Base-by-base conservation (phyloP, 2,888 invertebrate genomes). In the Drosophila paracracens region DNA sequence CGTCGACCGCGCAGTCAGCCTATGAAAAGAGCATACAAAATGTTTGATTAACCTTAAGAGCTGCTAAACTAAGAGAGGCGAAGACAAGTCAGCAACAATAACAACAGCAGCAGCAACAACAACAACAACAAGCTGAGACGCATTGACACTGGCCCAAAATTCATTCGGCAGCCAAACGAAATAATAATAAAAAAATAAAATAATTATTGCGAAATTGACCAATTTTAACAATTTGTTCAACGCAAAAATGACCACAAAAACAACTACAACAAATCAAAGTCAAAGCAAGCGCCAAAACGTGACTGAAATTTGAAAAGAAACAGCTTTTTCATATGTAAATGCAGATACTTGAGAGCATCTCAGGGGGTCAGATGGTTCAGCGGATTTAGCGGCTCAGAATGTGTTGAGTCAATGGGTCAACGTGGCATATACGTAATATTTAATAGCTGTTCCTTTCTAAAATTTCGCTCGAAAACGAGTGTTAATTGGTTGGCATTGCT, bases 101-200 rank as follows among this genome's bases (percentile, higher is more conserved):
- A 57, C 21, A 57, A 59, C 40, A 59, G 50, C 27, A 57, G 53
- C 52, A 59, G 18, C 7, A 38, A 40, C 35, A 46, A 48, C n/a
- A 53, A 59, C 52, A 56, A 57, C 46, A 52, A 25, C 43, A 62
- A 50, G 27, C 13, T 53, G 50, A 65, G 51, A 75, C 70, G 51
- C 56, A 74, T 77, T 86, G 90, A 90, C 90, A 84, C 74, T 90
- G 88, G 88, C 88, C 89, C 82, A 78, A 84, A 87, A 90, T 73
- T 74, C 69, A 86, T 74, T 88, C 66, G 71, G 73, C 66, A 70
- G 72, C 69, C 79, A 79, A 79, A 67, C 60, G 46, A 66, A 79
- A 70, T 74, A 70, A 76, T 65, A 57, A 80, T 61, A 52, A 62
- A 31, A 69, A 73, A 60, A 61, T 68, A 72, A 87, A 78, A 86